Conservation (phyloP, 2,113 vertebrate species). For the Ranitomeya imitator region DNA sequence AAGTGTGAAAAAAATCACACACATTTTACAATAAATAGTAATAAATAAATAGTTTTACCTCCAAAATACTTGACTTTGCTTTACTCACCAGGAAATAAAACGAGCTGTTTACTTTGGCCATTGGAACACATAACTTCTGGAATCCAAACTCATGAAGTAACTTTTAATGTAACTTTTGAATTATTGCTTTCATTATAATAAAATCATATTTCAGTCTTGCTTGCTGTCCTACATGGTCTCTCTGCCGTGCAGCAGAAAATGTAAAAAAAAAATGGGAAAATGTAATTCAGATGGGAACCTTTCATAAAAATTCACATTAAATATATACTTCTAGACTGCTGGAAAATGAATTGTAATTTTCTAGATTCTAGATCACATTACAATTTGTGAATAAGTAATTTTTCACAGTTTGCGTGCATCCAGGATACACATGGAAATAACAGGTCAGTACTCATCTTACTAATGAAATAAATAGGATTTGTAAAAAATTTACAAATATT, state of each 20-base stretch:
- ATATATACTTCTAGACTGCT: not conserved
- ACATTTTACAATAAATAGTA: not conserved
- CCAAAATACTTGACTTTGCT: conserved; percentile 16
- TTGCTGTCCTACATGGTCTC: not conserved
- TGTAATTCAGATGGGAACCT: not conserved
- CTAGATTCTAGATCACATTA: not conserved
- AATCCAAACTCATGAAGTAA: conserved; percentile 13
- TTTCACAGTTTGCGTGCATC: no score
- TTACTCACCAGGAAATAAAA: not conserved
- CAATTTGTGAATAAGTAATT: no score
- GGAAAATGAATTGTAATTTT: not conserved
- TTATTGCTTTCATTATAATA: conserved; percentile 17
- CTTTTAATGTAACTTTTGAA: conserved; percentile 14
- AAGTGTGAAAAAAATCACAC: not conserved
- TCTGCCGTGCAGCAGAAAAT: not conserved
- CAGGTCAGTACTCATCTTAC: no score
- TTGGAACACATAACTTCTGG: not conserved
- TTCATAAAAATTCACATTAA: not conserved
- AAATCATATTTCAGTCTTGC: not conserved
- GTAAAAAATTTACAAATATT: no score
- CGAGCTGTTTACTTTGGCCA: not conserved
- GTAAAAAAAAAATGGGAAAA: not conserved
- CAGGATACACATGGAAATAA: no score
- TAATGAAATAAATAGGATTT: no score
- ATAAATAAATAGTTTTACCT: not conserved